Percentiles rank a stretch among this genome's conserved stretches.
Evolutionary conservation across 2,113 vertebrate genomes (phyloP).

Genomic region (Physeter macrocephalus): DNA sequence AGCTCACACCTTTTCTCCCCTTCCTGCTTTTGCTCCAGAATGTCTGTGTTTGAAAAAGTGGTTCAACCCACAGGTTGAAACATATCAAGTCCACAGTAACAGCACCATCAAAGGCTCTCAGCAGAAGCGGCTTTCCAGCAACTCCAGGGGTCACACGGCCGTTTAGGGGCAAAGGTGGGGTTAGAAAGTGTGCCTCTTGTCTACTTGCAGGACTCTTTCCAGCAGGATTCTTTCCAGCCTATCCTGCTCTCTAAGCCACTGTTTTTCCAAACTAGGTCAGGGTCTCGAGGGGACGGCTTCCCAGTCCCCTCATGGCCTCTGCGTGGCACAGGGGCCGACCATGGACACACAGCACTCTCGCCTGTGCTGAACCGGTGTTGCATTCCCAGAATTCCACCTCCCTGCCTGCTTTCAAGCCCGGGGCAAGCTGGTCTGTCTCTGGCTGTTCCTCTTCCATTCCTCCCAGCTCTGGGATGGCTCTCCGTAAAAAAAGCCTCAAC

Average conservation of each 20-base stretch:
- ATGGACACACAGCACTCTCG: accelerated
- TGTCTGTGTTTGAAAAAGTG: neutral
- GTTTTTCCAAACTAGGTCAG: neutral
- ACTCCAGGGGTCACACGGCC: neutral
- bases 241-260: neutral
- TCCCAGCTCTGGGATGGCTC: neutral
- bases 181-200: neutral
- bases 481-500: neutral
- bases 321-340: neutral
- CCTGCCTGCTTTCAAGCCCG: neutral
- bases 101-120: neutral
- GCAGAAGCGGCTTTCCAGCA: neutral
- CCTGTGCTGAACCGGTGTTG: too few relatives aligned
- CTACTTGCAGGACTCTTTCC: neutral
- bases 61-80: neutral
- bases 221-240: too few relatives aligned
- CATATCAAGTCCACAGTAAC: accelerated
- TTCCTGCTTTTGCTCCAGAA: neutral
- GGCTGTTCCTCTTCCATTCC: neutral
- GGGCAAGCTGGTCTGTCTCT: neutral
- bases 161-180: neutral
- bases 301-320: neutral
- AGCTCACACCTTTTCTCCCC: neutral
- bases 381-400: neutral
- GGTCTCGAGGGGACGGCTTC: neutral